Base-by-base conservation (phyloP, 2,113 vertebrate genomes). In the Gobius niger region DNA sequence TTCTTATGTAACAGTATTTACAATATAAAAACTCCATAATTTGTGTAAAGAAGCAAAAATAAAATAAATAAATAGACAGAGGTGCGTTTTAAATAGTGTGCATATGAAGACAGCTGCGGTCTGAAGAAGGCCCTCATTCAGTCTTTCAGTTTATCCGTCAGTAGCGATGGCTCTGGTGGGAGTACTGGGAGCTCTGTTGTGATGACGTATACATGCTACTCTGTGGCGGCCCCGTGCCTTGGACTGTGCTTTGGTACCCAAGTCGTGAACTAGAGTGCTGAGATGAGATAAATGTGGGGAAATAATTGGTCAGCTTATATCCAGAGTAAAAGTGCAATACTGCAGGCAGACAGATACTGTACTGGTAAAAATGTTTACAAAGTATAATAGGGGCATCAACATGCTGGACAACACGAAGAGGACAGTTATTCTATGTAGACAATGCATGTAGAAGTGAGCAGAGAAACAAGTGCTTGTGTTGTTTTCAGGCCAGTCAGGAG, bases 181-280 rank as follows among this genome's bases (percentile, higher is more conserved):
- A 34, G 24, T 98, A 99, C 92, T 98, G 96, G 60, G 96, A 91
- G 77, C 95, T 96, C 91, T 98, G 98, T 91, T 99, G 97, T 89
- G 96, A 95, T 0, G 97, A 94, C 5, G 96, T 94, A 88, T 98
- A 98, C 86, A 98, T 93, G 76, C 95, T 94, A 92, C 92, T 94
- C 93, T 99, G 96, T 84, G 98, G 93, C 92, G 99, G 98, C 72
- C 94, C 93, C 85, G 96, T 93, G 86, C 96, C 95, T 93, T 98
- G 96, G 91, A 96, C 92, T 72, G 93, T 98, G 95, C 96, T 98
- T 95, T 99, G 98, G 95, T 98, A 99, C 93, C 94, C 95, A 88
- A 97, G 95, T 86, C 97, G 96, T 8, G 96, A 95, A 83, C 94
- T 89, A 87, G 97, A 95, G 93, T 98, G 97, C 98, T 99, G 88